Percentiles rank a stretch among this genome's conserved stretches.
Evolutionary conservation across 2,113 vertebrate genomes (phyloP).

Genomic region (Rhabdomys dilectus): DNA sequence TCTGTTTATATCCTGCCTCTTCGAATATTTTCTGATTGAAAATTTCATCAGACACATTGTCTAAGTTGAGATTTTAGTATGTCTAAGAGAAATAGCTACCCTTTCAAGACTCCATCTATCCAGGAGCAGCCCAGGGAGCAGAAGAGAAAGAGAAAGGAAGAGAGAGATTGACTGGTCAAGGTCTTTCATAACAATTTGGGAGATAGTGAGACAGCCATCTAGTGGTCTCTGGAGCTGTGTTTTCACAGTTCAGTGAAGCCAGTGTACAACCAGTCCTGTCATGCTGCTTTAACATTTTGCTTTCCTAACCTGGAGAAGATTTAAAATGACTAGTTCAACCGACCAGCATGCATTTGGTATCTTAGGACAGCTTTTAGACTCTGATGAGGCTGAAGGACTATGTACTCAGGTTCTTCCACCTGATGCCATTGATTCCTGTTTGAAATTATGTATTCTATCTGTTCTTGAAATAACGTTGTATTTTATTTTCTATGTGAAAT

Average conservation of each 20-base stretch:
- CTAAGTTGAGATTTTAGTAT: neutral
- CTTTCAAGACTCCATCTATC: neutral
- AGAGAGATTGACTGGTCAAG: neutral
- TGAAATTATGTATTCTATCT: neutral
- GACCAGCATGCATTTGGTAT: neutral
- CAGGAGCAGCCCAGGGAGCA: neutral
- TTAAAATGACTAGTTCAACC: constrained; percentile 27
- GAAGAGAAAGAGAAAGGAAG: neutral
- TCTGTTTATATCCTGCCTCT: neutral
- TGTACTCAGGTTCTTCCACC: neutral
- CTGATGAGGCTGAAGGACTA: neutral
- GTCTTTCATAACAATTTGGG: neutral
- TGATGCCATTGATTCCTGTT: neutral
- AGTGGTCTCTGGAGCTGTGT: neutral
- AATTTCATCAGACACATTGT: neutral
- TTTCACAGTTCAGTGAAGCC: neutral
- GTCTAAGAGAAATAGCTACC: neutral
- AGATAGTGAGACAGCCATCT: constrained; percentile 26
- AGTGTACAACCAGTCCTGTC: neutral
- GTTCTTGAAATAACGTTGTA: neutral
- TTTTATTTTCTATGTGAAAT: constrained; percentile 35
- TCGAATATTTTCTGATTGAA: no score
- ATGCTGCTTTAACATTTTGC: neutral
- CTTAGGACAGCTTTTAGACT: constrained; percentile 12
- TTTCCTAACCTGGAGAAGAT: neutral